phyloP scores from a whole-genome alignment of 2,113 vertebrate species.

The Apodemus sylvaticus region DNA sequence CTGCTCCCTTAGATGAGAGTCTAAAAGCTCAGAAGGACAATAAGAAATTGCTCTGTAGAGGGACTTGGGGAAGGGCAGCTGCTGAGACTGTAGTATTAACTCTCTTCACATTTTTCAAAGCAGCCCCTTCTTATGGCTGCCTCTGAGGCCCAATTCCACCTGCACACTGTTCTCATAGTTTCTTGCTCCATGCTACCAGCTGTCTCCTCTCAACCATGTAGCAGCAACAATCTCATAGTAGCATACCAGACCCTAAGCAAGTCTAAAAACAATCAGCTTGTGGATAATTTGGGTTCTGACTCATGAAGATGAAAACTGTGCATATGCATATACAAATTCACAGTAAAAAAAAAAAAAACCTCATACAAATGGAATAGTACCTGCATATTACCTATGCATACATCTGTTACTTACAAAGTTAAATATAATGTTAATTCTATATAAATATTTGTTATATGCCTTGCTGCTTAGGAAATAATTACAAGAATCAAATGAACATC shows the following conservation, averaged over 20 bases:
- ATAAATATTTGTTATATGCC: neutral
- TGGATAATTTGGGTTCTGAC: neutral
- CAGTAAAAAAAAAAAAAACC: neutral
- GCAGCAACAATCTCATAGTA: neutral
- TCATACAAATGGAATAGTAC: neutral
- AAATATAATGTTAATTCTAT: neutral
- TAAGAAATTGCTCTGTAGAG: constrained; percentile 52
- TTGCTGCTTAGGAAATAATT: neutral
- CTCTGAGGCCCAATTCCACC: neutral
- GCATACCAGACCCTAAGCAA: neutral
- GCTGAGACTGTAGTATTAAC: constrained; percentile 45
- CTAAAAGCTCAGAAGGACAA: constrained; percentile 19
- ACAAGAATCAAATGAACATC: neutral
- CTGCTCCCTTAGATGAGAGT: neutral
- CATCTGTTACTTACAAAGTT: neutral
- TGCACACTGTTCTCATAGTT: neutral
- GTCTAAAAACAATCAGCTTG: neutral
- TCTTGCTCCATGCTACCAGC: neutral
- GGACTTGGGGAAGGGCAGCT: constrained; percentile 42
- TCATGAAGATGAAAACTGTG: neutral
- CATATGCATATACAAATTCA: neutral
- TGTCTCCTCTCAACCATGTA: neutral
- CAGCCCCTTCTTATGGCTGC: neutral
- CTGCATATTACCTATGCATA: neutral
- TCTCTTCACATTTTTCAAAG: neutral